Conservation (phyloP, 92 coral and sea anemone species). For the Parazoanthus swiftii region DNA sequence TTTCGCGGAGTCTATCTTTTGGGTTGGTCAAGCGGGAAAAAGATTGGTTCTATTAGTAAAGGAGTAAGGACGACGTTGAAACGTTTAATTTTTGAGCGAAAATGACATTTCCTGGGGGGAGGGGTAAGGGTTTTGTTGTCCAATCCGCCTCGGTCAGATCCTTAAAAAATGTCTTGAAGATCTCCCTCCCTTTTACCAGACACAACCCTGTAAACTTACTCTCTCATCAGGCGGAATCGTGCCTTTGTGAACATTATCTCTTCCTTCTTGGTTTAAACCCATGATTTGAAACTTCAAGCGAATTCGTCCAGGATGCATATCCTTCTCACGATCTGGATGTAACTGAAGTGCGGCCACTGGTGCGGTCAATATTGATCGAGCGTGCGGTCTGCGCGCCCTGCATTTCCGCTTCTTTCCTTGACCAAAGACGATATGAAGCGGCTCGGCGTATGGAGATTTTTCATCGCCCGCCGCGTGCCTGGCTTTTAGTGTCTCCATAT, state of each 20-base stretch:
- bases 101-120: neutral
- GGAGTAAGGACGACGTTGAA: too few relatives aligned
- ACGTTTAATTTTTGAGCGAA: too few relatives aligned
- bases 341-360: constrained; percentile 37
- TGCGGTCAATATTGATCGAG: constrained; percentile 35
- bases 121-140: neutral
- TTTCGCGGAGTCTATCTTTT: too few relatives aligned
- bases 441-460: constrained; percentile 97
- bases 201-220: neutral
- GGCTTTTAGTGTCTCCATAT: constrained; percentile 91
- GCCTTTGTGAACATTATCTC: neutral
- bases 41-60: too few relatives aligned
- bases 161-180: too few relatives aligned
- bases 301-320: constrained; percentile 47
- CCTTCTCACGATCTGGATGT: constrained; percentile 33
- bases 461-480: constrained; percentile 93
- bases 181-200: neutral
- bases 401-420: constrained; percentile 55
- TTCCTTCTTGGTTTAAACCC: constrained; percentile 14
- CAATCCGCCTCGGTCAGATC: too few relatives aligned
- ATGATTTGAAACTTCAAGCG: constrained; percentile 50
- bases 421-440: constrained; percentile 83
- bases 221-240: neutral
- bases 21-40: too few relatives aligned
- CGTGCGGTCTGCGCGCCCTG: constrained; percentile 22